Evolutionary conservation across 2,113 vertebrate species (phyloP).

Genomic region (Daphoenositta chrysoptera): DNA sequence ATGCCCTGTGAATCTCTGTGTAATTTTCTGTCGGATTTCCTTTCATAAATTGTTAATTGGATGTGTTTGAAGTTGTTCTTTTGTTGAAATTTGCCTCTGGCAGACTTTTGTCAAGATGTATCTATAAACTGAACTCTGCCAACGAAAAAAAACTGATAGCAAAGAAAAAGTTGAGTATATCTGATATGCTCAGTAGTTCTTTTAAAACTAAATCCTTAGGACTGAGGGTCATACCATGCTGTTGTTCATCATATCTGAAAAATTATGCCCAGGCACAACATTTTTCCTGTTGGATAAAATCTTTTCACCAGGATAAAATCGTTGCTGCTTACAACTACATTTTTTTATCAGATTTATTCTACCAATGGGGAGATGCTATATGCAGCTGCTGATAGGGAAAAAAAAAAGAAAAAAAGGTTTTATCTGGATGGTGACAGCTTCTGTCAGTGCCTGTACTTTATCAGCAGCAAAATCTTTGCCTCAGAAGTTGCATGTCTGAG

Average conservation of each 20-base stretch:
- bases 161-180: neutral
- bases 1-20: slow-evolving; percentile 2
- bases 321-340: slow-evolving; percentile 8
- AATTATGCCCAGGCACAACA: slow-evolving; percentile 14
- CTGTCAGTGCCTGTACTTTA: neutral
- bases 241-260: slow-evolving; percentile 37
- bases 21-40: slow-evolving; percentile 32
- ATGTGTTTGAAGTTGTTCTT: slow-evolving; percentile 43
- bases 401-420: neutral
- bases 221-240: neutral
- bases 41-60: slow-evolving; percentile 52
- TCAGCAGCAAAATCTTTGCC: neutral
- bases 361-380: neutral
- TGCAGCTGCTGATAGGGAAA: neutral
- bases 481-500: neutral
- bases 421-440: neutral
- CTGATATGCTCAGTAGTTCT: neutral
- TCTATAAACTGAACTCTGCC: neutral
- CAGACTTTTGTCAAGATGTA: slow-evolving; percentile 25
- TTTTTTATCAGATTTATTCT: slow-evolving; percentile 52
- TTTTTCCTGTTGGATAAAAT: slow-evolving; percentile 35
- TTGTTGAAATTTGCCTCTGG: slow-evolving; percentile 40
- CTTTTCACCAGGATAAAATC: slow-evolving; percentile 37
- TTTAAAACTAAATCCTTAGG: neutral
- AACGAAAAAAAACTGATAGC: neutral